phyloP scores from a whole-genome alignment of 2,888 invertebrate genomes.

The Cephus runcator region DNA sequence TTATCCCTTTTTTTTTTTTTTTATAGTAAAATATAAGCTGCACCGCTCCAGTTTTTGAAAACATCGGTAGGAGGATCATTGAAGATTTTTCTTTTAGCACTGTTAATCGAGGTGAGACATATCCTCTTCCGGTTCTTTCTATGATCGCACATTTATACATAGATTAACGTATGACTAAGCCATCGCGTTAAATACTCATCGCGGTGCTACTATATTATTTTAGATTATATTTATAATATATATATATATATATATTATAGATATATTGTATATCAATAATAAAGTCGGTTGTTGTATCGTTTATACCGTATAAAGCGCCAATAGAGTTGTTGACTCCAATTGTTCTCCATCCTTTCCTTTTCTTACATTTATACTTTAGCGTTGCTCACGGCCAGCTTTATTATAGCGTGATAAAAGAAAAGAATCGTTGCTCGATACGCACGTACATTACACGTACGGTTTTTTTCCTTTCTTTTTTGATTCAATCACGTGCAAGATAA shows the following conservation, averaged over 20 bases:
- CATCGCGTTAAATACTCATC: background rate
- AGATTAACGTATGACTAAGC: background rate
- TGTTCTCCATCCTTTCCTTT: background rate
- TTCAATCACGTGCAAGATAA: background rate
- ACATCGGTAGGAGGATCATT: background rate
- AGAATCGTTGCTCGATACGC: background rate
- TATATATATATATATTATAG: background rate
- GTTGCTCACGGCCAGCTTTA: background rate
- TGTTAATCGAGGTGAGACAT: background rate
- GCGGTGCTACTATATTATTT: background rate
- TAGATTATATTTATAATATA: background rate
- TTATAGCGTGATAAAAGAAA: background rate
- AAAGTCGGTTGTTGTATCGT: background rate
- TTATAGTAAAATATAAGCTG: constrained; percentile 35
- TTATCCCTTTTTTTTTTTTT: constrained; percentile 4
- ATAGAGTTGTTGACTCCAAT: background rate
- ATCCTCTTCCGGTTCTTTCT: background rate
- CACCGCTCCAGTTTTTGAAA: constrained; percentile 5
- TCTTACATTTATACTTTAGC: background rate
- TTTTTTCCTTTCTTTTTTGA: background rate
- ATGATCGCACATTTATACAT: background rate
- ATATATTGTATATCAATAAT: background rate
- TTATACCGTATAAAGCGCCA: background rate
- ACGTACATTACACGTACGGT: background rate
- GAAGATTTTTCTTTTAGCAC: background rate